Percentiles rank a stretch among this genome's conserved stretches.
Evolutionary conservation across 92 coral and sea anemone species (phyloP).

Genomic region (Epizoanthus fatuus): DNA sequence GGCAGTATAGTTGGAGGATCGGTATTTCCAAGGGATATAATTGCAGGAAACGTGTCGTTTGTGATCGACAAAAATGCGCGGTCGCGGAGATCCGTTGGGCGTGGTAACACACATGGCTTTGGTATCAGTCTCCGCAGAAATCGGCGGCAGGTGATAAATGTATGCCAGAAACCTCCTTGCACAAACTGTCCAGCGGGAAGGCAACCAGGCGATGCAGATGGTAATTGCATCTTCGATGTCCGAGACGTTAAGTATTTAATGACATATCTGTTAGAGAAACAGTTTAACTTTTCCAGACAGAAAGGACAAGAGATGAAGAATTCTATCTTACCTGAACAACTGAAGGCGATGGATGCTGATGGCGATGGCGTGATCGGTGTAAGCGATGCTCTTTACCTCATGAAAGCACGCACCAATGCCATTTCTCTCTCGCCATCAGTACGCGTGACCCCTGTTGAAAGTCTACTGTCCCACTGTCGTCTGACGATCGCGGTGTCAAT

Average conservation of each 20-base stretch:
- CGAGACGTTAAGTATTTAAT: constrained; percentile 62
- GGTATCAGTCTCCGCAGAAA: neutral
- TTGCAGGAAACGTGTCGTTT: constrained; percentile 57
- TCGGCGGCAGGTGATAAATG: constrained; percentile 44
- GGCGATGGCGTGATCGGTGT: constrained; percentile 59
- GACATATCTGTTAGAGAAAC: constrained; percentile 62
- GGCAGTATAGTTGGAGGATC: constrained; percentile 56
- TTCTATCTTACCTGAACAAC: constrained; percentile 42
- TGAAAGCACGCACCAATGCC: constrained; percentile 34
- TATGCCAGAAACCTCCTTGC: constrained; percentile 61
- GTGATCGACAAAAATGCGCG: constrained; percentile 12
- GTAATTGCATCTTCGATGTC: constrained; percentile 67
- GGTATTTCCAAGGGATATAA: constrained; percentile 44
- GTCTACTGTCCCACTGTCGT: constrained; percentile 59
- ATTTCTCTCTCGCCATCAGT: constrained; percentile 51
- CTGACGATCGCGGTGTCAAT: constrained; percentile 55
- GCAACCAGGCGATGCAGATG: constrained; percentile 65
- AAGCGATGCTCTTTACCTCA: constrained; percentile 56
- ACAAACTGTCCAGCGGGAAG: constrained; percentile 48
- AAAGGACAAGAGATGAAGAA: constrained; percentile 63
- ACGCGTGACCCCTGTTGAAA: constrained; percentile 60
- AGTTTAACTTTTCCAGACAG: constrained; percentile 62
- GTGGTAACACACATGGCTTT: neutral
- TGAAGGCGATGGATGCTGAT: constrained; percentile 61
- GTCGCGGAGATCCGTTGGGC: constrained; percentile 36